Percentiles rank a stretch among this genome's conserved stretches.
phyloP scores from a whole-genome alignment of 2,797 vertebrate genomes.

The Coccyzus lansbergi region DNA sequence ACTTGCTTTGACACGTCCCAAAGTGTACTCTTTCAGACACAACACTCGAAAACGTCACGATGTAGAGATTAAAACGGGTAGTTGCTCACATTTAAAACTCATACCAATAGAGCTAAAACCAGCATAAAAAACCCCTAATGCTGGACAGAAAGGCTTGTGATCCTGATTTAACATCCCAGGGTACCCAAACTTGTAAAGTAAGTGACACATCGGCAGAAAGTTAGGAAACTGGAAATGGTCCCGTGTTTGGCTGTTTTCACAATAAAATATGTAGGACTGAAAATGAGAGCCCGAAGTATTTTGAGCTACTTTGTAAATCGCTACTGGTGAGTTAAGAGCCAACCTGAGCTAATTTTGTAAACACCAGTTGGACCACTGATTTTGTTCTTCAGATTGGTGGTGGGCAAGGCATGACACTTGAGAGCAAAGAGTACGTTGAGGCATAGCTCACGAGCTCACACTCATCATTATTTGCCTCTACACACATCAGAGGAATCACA shows the following conservation, averaged over 20 bases:
- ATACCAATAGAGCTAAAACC: neutral
- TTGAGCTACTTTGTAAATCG: neutral
- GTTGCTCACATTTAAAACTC: neutral
- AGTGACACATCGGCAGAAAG: neutral
- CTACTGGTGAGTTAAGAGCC: neutral
- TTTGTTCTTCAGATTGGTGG: neutral
- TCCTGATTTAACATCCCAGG: neutral
- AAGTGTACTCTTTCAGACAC: neutral
- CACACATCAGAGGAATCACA: neutral
- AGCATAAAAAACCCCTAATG: neutral
- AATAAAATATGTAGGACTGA: neutral
- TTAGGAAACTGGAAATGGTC: neutral
- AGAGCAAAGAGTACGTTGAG: neutral
- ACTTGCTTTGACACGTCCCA: neutral
- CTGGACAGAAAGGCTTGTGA: neutral
- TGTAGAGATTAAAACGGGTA: neutral
- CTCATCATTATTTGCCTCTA: neutral
- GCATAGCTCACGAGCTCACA: neutral
- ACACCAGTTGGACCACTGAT: neutral
- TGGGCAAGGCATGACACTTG: neutral
- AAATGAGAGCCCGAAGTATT: neutral
- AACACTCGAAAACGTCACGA: neutral
- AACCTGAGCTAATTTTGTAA: neutral
- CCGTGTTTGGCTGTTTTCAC: neutral
- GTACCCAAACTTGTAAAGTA: neutral